Percentiles rank a stretch among this genome's conserved stretches.
phyloP scores from a whole-genome alignment of 2,888 invertebrate genomes.

The Prenolepis imparis region DNA sequence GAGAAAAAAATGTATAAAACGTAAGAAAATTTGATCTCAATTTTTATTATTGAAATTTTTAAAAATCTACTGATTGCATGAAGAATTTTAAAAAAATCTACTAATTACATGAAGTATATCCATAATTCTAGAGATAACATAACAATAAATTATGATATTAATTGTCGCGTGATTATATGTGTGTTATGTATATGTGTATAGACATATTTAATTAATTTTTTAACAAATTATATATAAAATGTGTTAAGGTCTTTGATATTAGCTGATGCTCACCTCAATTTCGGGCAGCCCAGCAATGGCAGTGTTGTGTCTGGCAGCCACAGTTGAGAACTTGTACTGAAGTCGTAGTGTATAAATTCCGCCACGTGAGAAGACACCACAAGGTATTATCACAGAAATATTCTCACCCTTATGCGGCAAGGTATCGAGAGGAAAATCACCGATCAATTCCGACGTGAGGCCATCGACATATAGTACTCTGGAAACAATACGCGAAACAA shows the following conservation, averaged over 20 bases:
- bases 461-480: conserved; percentile 87
- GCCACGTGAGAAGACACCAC: conserved; percentile 92
- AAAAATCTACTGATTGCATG: no score
- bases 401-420: conserved; percentile 77
- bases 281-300: conserved; percentile 71
- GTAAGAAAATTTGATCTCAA: background rate
- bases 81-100: no score
- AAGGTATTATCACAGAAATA: conserved; percentile 88
- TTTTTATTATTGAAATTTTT: background rate
- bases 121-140: background rate
- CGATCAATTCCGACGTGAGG: conserved; percentile 83
- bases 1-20: background rate
- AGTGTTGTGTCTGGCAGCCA: conserved; percentile 75
- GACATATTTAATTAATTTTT: conserved; percentile 3
- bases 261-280: conserved; percentile 73
- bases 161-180: background rate
- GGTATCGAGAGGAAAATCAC: conserved; percentile 80
- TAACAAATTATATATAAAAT: background rate
- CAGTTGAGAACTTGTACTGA: conserved; percentile 76
- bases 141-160: background rate
- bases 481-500: conserved; percentile 29
- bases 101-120: background rate
- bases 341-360: conserved; percentile 89
- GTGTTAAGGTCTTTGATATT: background rate
- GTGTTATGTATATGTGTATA: background rate